Conservation (phyloP, 1,140 invertebrate genomes). For the Procambarus virginalis region DNA sequence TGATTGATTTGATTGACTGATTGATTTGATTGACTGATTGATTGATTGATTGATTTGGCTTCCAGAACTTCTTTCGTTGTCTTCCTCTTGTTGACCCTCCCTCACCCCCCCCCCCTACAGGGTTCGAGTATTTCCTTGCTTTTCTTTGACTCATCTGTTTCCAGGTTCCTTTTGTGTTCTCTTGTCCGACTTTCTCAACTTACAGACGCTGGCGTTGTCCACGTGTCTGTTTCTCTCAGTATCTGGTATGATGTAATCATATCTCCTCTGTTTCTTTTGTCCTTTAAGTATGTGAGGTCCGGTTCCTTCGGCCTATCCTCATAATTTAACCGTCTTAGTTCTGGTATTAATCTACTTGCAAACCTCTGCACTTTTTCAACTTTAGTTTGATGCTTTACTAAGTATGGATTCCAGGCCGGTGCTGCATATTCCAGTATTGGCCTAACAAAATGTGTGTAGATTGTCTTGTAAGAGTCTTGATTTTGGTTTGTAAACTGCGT, state of each 20-base stretch:
- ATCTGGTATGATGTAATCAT: too few relatives aligned
- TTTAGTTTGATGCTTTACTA: too few relatives aligned
- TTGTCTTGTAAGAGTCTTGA: background rate
- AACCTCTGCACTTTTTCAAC: background rate
- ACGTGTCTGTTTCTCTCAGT: too few relatives aligned
- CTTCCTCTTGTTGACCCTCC: conserved; percentile 1
- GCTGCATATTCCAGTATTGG: too few relatives aligned
- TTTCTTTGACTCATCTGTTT: background rate
- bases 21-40: too few relatives aligned
- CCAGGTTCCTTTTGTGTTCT: background rate
- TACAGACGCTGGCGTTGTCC: background rate
- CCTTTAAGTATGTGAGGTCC: too few relatives aligned
- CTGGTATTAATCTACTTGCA: background rate
- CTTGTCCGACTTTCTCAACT: background rate
- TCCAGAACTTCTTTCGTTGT: background rate
- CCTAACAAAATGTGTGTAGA: background rate
- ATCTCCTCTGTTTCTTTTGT: too few relatives aligned
- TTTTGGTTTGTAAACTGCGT: too few relatives aligned
- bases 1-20: too few relatives aligned
- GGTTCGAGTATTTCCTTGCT: background rate
- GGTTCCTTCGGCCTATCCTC: too few relatives aligned
- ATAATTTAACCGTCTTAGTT: background rate
- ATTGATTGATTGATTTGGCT: too few relatives aligned
- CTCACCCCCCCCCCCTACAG: background rate
- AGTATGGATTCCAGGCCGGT: too few relatives aligned